A percentile compares a stretch with the other conserved stretches of the same genome.
Evolutionary conservation across 2,888 invertebrate species (phyloP).

Genomic region (Harpagoxenus sublaevis): DNA sequence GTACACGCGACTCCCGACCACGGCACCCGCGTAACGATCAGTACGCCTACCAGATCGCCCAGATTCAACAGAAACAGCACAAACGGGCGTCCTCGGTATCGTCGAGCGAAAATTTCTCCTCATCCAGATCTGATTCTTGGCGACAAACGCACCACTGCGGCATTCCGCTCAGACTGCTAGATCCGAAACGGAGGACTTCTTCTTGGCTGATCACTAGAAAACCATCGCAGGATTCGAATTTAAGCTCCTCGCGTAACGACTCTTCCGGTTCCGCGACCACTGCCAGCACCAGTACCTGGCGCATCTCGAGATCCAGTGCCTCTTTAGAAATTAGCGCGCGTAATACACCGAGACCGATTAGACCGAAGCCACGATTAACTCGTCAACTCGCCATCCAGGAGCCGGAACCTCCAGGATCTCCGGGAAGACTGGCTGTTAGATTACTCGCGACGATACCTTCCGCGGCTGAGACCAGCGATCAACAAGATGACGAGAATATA

Average conservation of each 20-base stretch:
- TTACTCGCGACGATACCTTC: conserved; percentile 92
- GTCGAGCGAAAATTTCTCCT: conserved; percentile 96
- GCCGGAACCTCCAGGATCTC: conserved; percentile 90
- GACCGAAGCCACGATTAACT: conserved; percentile 91
- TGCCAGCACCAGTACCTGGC: conserved; percentile 96
- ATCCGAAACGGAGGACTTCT: conserved; percentile 93
- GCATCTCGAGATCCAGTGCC: conserved; percentile 94
- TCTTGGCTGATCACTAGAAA: conserved; percentile 97
- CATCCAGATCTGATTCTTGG: conserved; percentile 93
- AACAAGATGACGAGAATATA: conserved; percentile 88
- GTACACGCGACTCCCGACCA: conserved; percentile 83
- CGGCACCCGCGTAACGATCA: conserved; percentile 88
- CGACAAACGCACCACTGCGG: conserved; percentile 91
- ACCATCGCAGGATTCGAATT: conserved; percentile 96
- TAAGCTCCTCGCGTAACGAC: conserved; percentile 96
- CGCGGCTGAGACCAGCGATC: conserved; percentile 91
- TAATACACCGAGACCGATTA: conserved; percentile 78
- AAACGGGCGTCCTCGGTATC: conserved; percentile 94
- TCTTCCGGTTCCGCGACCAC: conserved; percentile 96
- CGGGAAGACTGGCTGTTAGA: conserved; percentile 88
- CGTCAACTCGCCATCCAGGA: conserved; percentile 93
- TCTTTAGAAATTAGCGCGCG: conserved; percentile 87
- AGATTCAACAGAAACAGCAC: conserved; percentile 92
- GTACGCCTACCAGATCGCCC: conserved; percentile 92
- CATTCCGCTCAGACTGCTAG: conserved; percentile 91